A percentile compares a stretch with the other conserved stretches of the same genome.
Evolutionary conservation across 2,888 invertebrate genomes (phyloP).

Genomic region (Drosophila kanekoi): DNA sequence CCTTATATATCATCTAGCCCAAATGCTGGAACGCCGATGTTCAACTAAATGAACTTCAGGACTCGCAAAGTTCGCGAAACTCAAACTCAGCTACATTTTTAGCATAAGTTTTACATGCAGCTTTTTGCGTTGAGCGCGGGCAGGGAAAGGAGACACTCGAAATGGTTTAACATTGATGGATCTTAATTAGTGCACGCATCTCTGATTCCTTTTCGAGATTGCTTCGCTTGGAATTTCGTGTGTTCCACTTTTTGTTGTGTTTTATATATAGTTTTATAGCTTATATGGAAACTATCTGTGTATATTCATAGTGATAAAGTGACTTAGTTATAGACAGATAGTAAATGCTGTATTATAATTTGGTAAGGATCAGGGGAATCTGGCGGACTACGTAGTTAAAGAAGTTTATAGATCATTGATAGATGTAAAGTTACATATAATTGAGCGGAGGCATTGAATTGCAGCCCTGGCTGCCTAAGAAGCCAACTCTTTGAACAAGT

Average conservation of each 20-base stretch:
- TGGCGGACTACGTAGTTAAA: too few relatives aligned
- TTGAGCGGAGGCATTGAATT: too few relatives aligned
- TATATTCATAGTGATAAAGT: too few relatives aligned
- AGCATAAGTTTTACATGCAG: slow-evolving; percentile 49
- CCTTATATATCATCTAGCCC: slow-evolving; percentile 63
- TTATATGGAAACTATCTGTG: not conserved
- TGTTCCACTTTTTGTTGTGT: not conserved
- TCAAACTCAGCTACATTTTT: slow-evolving; percentile 22
- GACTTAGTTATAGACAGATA: too few relatives aligned
- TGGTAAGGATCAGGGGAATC: too few relatives aligned
- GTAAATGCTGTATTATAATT: too few relatives aligned
- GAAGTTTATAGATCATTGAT: too few relatives aligned
- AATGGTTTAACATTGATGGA: slow-evolving; percentile 44
- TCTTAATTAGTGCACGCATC: slow-evolving; percentile 56
- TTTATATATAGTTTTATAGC: not conserved
- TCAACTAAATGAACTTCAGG: slow-evolving; percentile 33
- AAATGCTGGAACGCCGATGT: slow-evolving; percentile 16
- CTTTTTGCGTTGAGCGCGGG: not conserved
- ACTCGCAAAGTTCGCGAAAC: slow-evolving; percentile 20
- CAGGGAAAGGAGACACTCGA: slow-evolving; percentile 5
- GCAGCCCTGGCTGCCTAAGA: too few relatives aligned
- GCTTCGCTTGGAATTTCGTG: slow-evolving; percentile 9
- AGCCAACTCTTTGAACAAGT: too few relatives aligned
- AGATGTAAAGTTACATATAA: too few relatives aligned
- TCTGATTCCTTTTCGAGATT: slow-evolving; percentile 28